Evolutionary conservation across 2,888 invertebrate genomes (phyloP), one percentile per base, ranked within the genome.

Genomic region (Spicauda simplicius): DNA sequence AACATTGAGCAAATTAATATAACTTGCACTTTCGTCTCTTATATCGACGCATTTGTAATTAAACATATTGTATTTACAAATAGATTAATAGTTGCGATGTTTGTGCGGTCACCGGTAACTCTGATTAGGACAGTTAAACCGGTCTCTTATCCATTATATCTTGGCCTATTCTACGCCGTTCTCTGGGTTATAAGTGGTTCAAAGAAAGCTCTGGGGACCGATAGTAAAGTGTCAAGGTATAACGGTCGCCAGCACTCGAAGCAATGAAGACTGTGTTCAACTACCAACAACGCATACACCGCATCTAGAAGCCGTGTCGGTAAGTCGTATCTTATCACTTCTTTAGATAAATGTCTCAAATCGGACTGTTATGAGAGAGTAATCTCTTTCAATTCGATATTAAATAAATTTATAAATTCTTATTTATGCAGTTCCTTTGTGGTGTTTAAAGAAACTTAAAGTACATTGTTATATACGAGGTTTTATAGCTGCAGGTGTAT

Each of bases 281-380:
- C 55, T 45, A 45, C 5, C 18, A 59, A 20, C 61, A 56, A 52
- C 30, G 55, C 30, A 56, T 65, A 60, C 75, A 75, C 82, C 80
- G 75, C 72, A 71, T 71, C 61, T 67, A 57, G 77, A 72, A 70
- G 64, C 69, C 73, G 71, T 19, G 53, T 71, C 77, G 84, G 84
- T 84, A 65, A 84, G 84, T 81, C 77, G 82, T 78, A 61, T 52
- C 63, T 72, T 69, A 67, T 59, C 20, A 30, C 69, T 69, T 60
- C 30, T 58, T 68, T 33, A 68, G 48, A 64, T 58, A 30, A 48
- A 62, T 60, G 48, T 58, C 25, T 25, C 53, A 58, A 16, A 50
- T 58, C 18, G 14, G 18, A 52, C 2, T 56, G 8, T 48, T 14
- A 55, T 48, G 18, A 48, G 18, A 48, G 19, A 33, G 33, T 50